A percentile compares a stretch with the other conserved stretches of the same genome.
phyloP scores from a whole-genome alignment of 2,113 vertebrate genomes.

The Crotalus viridis region DNA sequence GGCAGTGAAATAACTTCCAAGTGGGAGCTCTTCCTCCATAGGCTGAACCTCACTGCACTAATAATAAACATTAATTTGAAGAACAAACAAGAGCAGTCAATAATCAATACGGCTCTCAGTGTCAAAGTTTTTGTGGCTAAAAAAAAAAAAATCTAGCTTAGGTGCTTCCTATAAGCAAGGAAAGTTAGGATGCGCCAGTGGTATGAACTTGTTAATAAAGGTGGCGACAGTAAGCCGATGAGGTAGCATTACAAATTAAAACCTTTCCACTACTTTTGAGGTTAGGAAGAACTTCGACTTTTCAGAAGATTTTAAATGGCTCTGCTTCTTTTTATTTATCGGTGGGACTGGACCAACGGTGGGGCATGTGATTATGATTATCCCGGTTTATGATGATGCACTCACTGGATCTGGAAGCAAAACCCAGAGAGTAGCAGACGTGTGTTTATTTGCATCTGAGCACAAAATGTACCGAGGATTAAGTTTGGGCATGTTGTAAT shows the following conservation, averaged over 20 bases:
- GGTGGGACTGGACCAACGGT: background rate
- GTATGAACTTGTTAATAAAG: background rate
- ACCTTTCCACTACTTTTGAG: background rate
- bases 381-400: background rate
- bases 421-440: background rate
- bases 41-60: background rate
- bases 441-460: background rate
- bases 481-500: constrained; percentile 10
- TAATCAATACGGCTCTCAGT: background rate
- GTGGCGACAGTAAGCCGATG: background rate
- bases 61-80: background rate
- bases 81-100: background rate
- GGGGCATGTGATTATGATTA: background rate
- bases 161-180: background rate
- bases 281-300: background rate
- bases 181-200: background rate
- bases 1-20: background rate
- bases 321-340: background rate
- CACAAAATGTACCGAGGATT: constrained; percentile 8
- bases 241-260: background rate
- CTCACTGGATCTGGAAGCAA: background rate
- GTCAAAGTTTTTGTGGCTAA: background rate
- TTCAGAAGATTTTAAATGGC: background rate
- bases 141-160: background rate
- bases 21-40: background rate